These are phyloP conservation scores for Eospalax fontanierii DNA, from an alignment of 2,797 vertebrate genomes.

Conservation along the genomic window DNA sequence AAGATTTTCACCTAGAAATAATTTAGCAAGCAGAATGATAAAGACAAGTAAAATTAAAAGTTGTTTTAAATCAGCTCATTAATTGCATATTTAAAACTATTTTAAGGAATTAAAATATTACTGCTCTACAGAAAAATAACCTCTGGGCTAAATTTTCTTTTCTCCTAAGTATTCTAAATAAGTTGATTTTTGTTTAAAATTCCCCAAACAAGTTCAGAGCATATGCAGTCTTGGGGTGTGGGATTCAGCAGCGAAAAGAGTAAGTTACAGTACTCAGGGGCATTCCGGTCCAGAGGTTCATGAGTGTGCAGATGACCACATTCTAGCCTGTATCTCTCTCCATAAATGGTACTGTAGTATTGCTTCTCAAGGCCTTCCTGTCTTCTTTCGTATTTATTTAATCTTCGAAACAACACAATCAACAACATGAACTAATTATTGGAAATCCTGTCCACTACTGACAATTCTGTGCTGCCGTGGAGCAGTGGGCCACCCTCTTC, in stretches of 20 bases:
- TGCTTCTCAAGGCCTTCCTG: background rate
- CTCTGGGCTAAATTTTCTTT: slow-evolving; percentile 57
- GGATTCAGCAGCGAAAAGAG: background rate
- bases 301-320: too few relatives aligned
- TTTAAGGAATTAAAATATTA: slow-evolving; percentile 63
- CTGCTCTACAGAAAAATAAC: slow-evolving; percentile 41
- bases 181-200: slow-evolving; percentile 43
- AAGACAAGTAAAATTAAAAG: slow-evolving; percentile 77
- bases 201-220: slow-evolving; percentile 21
- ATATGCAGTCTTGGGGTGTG: background rate
- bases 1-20: slow-evolving; percentile 56
- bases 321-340: background rate
- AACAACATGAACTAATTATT: background rate
- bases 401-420: background rate
- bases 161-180: slow-evolving; percentile 57
- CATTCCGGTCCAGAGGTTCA: background rate
- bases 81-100: slow-evolving; percentile 47
- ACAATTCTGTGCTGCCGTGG: background rate
- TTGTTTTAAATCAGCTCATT: slow-evolving; percentile 71
- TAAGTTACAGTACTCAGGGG: background rate
- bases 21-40: slow-evolving; percentile 74
- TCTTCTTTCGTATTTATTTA: background rate
- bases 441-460: too few relatives aligned
- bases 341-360: background rate
- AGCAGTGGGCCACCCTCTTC: background rate